Percentiles rank a stretch among this genome's conserved stretches.
Conservation (phyloP, 2,113 vertebrate species). For the Rhizomys pruinosus region DNA sequence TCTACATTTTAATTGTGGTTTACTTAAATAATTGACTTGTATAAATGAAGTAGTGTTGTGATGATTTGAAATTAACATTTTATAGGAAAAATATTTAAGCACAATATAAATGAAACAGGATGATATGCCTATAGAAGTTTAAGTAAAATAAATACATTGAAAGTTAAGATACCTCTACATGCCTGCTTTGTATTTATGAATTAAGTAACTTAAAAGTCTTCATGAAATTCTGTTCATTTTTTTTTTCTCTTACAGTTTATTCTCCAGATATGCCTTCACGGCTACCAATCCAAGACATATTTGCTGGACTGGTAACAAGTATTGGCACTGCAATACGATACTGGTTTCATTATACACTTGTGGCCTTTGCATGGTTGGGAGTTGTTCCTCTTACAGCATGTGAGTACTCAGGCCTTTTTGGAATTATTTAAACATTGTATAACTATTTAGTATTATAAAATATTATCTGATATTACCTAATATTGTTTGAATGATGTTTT, state of each 20-base stretch:
- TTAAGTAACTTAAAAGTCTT: background rate
- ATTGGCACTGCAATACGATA: conserved; percentile 99
- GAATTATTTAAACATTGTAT: background rate
- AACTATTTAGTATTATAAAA: conserved; percentile 32
- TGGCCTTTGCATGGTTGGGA: conserved; percentile 99
- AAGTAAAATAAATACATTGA: background rate
- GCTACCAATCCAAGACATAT: conserved; percentile 99
- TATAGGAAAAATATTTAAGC: background rate
- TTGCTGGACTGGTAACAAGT: conserved; percentile 97
- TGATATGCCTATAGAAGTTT: background rate
- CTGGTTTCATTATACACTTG: conserved; percentile 99
- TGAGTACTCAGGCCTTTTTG: conserved; percentile 85
- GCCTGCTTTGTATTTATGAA: conserved; percentile 27
- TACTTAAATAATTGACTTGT: background rate
- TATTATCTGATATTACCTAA: background rate
- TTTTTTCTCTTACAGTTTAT: conserved; percentile 89
- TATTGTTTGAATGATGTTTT: background rate
- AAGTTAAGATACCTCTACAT: background rate
- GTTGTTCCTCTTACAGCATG: conserved; percentile 99
- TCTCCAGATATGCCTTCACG: conserved; percentile 99
- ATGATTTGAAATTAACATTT: background rate
- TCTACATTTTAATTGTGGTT: background rate
- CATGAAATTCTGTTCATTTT: conserved; percentile 37
- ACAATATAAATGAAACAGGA: background rate
- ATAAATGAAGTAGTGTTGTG: conserved; percentile 15